These are phyloP conservation scores for Melinopterus prodromus DNA, from an alignment of 2,888 invertebrate genomes.

Conservation along the genomic window DNA sequence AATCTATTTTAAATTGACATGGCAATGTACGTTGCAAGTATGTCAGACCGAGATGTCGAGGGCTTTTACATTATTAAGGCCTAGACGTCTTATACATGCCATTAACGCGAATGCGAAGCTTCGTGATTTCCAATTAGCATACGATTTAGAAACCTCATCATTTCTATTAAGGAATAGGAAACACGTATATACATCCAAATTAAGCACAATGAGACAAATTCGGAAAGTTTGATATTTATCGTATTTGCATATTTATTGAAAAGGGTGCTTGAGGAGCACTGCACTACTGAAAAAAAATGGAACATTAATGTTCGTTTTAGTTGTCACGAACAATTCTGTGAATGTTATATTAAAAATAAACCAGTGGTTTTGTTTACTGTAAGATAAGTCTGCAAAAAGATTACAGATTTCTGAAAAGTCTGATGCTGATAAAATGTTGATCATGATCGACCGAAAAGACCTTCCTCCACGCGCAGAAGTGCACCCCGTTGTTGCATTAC, in stretches of 20 bases:
- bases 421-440: too few relatives aligned
- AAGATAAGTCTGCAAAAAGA: too few relatives aligned
- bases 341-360: too few relatives aligned
- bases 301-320: too few relatives aligned
- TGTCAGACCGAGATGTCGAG: background rate
- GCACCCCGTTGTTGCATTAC: background rate
- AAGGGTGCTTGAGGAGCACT: too few relatives aligned
- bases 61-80: conserved; percentile 10
- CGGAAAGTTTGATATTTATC: background rate
- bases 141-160: conserved; percentile 58
- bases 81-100: background rate
- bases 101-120: conserved; percentile 29
- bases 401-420: too few relatives aligned
- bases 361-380: too few relatives aligned
- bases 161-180: conserved; percentile 44
- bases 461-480: background rate
- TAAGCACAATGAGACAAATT: background rate
- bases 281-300: too few relatives aligned
- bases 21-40: background rate
- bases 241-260: too few relatives aligned
- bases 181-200: background rate
- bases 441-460: background rate
- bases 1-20: background rate
- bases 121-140: conserved; percentile 61
- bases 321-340: too few relatives aligned